A percentile compares a stretch with the other conserved stretches of the same genome.
These are phyloP conservation scores for Microcebus griseorufus DNA, from an alignment of 2,113 vertebrate species.

Conservation along the genomic window DNA sequence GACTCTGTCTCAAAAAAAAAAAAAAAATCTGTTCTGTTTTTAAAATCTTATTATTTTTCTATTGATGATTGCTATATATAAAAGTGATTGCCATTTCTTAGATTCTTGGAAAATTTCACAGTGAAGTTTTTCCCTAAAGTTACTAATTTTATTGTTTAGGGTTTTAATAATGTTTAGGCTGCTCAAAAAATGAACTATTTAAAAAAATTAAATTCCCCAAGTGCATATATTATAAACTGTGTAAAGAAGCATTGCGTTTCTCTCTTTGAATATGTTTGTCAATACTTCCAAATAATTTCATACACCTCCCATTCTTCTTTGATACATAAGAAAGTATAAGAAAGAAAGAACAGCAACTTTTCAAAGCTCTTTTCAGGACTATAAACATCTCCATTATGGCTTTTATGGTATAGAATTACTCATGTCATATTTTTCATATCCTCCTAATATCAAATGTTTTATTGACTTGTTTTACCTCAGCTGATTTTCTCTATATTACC, in stretches of 20 bases:
- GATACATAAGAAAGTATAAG: background rate
- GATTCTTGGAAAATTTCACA: background rate
- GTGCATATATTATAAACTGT: background rate
- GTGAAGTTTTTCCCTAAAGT: background rate
- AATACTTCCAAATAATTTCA: slow-evolving; percentile 17
- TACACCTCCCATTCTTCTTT: background rate
- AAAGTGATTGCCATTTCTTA: background rate
- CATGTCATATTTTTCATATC: background rate
- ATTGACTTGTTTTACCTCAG: background rate
- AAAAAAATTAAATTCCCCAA: background rate
- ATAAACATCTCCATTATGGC: background rate
- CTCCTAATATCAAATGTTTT: slow-evolving; percentile 14
- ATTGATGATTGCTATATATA: background rate
- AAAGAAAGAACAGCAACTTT: background rate
- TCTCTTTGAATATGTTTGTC: background rate
- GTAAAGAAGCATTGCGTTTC: background rate
- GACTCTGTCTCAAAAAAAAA: background rate
- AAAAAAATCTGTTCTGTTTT: background rate
- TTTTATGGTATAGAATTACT: background rate
- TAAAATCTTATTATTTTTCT: background rate
- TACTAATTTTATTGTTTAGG: background rate
- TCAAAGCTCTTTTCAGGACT: background rate
- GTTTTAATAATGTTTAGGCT: background rate
- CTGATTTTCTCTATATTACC: background rate
- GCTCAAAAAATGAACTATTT: background rate